Percentiles rank a stretch among this genome's conserved stretches.
Evolutionary conservation across 2,888 invertebrate genomes (phyloP).

Genomic region (Corbicula japonica): DNA sequence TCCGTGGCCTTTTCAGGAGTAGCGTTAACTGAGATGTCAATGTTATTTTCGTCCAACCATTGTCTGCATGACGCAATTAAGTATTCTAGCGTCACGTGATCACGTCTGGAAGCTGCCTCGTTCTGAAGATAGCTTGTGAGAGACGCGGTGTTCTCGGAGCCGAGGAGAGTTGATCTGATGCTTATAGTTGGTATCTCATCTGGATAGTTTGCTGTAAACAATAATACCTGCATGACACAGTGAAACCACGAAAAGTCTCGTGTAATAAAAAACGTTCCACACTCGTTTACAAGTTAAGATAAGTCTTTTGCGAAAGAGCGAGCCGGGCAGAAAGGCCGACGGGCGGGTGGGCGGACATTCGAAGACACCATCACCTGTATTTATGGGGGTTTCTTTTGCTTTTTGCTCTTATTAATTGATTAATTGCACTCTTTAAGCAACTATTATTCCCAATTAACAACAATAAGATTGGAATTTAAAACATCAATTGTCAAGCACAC

Average conservation of each 20-base stretch:
- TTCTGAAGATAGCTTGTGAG: slow-evolving; percentile 62
- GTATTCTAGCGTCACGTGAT: slow-evolving; percentile 38
- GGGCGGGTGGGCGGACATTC: too few relatives aligned
- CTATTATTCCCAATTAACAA: too few relatives aligned
- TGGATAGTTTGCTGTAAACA: slow-evolving; percentile 77
- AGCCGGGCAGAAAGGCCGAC: too few relatives aligned
- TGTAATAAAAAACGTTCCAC: neutral
- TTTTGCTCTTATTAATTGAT: too few relatives aligned
- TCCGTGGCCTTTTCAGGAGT: slow-evolving; percentile 16
- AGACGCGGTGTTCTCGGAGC: slow-evolving; percentile 62
- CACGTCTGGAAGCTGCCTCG: slow-evolving; percentile 61
- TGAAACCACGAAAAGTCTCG: neutral
- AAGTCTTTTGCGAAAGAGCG: too few relatives aligned
- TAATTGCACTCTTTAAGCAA: too few relatives aligned
- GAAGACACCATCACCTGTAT: too few relatives aligned
- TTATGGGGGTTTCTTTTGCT: too few relatives aligned
- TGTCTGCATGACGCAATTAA: slow-evolving; percentile 46
- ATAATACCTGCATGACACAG: too few relatives aligned
- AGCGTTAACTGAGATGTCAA: slow-evolving; percentile 49
- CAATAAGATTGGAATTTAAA: too few relatives aligned
- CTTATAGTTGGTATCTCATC: slow-evolving; percentile 71
- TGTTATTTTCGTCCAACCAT: slow-evolving; percentile 60
- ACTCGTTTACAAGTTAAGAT: too few relatives aligned
- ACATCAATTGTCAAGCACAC: too few relatives aligned
- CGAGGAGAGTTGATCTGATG: slow-evolving; percentile 70